Conservation (phyloP, 2,113 vertebrate species). For the Anseranas semipalmata region DNA sequence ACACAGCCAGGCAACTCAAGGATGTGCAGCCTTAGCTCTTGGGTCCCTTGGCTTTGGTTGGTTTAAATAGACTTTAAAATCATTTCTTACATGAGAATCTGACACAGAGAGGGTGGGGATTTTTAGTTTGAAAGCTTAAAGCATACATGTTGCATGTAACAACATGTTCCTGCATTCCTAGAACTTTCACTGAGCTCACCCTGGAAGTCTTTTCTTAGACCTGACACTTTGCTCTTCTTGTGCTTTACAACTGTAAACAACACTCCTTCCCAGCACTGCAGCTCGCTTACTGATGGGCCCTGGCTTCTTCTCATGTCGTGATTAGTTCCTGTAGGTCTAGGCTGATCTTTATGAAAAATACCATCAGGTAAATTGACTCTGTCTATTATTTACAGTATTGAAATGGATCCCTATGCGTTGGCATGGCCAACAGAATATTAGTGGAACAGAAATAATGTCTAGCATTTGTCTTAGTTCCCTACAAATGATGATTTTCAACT, state of each 20-base stretch:
- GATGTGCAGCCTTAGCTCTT: neutral
- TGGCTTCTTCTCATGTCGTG: neutral
- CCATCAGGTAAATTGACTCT: neutral
- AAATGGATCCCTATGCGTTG: neutral
- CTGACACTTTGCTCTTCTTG: neutral
- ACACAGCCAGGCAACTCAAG: neutral
- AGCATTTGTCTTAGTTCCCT: neutral
- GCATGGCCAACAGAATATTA: neutral
- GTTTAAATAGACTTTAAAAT: neutral
- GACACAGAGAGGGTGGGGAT: neutral
- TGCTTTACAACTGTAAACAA: neutral
- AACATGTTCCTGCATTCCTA: neutral
- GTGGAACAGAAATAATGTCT: neutral
- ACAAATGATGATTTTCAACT: neutral
- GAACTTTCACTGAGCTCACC: neutral
- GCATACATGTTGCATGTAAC: neutral
- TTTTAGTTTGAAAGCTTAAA: neutral
- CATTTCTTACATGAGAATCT: neutral
- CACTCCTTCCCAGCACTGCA: neutral
- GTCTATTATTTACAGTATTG: neutral
- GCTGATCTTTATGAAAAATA: neutral
- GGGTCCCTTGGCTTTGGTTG: neutral
- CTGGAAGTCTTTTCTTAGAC: neutral
- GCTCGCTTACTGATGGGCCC: neutral
- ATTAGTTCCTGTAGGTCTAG: neutral